A percentile compares a stretch with the other conserved stretches of the same genome.
phyloP scores from a whole-genome alignment of 2,888 invertebrate species.

The Sarcophaga variegata region DNA sequence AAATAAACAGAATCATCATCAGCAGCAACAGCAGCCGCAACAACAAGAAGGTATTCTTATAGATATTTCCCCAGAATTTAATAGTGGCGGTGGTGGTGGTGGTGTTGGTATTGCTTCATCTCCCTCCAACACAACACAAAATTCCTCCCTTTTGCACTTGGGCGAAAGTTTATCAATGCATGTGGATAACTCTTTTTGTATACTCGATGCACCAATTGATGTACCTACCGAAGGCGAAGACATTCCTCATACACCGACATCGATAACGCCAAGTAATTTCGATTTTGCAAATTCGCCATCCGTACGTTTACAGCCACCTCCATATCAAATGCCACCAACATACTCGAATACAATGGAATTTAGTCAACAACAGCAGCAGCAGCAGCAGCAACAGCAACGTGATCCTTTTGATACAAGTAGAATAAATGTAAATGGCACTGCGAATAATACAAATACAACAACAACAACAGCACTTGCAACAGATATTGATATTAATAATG shows the following conservation, averaged over 20 bases:
- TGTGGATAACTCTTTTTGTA: conserved; percentile 82
- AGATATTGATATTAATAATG: conserved; percentile 61
- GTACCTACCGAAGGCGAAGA: conserved; percentile 82
- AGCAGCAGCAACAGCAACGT: conserved; percentile 68
- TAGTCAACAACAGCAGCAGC: conserved; percentile 71
- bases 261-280: conserved; percentile 69
- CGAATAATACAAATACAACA: conserved; percentile 28
- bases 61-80: conserved; percentile 86
- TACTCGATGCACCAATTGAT: conserved; percentile 89
- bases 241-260: conserved; percentile 64
- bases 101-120: conserved; percentile 62
- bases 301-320: conserved; percentile 81
- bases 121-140: conserved; percentile 39
- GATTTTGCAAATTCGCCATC: conserved; percentile 73
- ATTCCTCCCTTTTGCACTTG: conserved; percentile 52
- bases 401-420: conserved; percentile 87
- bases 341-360: conserved; percentile 83
- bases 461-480: not conserved
- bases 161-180: conserved; percentile 76
- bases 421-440: conserved; percentile 61
- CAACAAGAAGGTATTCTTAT: conserved; percentile 87
- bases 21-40: conserved; percentile 72
- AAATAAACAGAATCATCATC: conserved; percentile 74
- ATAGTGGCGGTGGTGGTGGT: conserved; percentile 58
- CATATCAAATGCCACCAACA: conserved; percentile 84